phyloP scores from a whole-genome alignment of 2,888 invertebrate genomes.

The Piscicola geometra region DNA sequence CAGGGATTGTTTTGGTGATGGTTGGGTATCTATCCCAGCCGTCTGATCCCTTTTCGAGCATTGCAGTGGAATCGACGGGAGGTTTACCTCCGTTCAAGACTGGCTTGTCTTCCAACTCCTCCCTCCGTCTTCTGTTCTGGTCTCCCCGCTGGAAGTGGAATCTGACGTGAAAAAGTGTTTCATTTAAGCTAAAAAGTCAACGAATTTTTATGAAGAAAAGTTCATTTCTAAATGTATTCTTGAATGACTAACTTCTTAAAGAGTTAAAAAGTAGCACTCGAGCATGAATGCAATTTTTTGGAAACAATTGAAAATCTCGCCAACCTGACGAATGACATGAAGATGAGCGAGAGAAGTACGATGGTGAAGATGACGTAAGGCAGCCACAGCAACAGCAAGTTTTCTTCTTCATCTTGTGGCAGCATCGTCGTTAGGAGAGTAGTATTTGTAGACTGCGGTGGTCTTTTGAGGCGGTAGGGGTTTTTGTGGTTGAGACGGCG shows the following conservation, averaged over 20 bases:
- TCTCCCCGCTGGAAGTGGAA: slow-evolving; percentile 38
- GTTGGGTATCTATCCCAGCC: slow-evolving; percentile 18
- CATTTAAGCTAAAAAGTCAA: background rate
- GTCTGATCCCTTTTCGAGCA: slow-evolving; percentile 9
- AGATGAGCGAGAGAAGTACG: slow-evolving; percentile 34
- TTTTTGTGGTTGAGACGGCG: background rate
- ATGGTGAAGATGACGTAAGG: slow-evolving; percentile 37
- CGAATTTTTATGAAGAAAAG: background rate
- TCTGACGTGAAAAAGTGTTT: slow-evolving; percentile 3
- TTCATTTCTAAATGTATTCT: background rate
- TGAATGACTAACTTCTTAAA: no score
- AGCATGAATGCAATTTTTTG: no score
- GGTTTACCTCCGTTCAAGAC: slow-evolving; percentile 20
- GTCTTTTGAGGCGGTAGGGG: background rate
- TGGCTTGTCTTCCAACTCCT: slow-evolving; percentile 35
- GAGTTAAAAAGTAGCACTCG: no score
- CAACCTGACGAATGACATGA: slow-evolving; percentile 34
- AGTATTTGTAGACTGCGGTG: background rate
- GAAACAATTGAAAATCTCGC: background rate
- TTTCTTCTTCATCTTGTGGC: slow-evolving; percentile 1
- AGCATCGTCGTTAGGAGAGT: background rate
- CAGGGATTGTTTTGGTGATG: slow-evolving; percentile 36
- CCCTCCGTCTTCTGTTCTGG: slow-evolving; percentile 34
- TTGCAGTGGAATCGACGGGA: slow-evolving; percentile 6
- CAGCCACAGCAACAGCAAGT: slow-evolving; percentile 33